These are phyloP conservation scores for Acestrorhynchus altus DNA, from an alignment of 2,797 vertebrate genomes.

Conservation along the genomic window DNA sequence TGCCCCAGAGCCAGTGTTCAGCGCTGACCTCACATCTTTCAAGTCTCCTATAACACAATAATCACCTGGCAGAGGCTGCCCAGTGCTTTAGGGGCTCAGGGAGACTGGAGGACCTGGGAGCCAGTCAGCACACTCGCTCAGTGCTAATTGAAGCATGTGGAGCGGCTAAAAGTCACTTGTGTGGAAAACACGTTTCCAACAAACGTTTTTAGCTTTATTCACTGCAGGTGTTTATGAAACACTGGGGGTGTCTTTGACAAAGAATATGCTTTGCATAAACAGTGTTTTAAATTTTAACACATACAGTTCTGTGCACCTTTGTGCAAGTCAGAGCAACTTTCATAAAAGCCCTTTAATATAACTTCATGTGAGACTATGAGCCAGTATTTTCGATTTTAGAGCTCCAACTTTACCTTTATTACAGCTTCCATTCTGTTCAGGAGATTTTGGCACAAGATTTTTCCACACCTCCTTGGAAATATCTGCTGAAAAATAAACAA, in stretches of 20 bases:
- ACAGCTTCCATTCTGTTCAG: too few relatives aligned
- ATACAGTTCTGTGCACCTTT: too few relatives aligned
- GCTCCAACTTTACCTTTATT: too few relatives aligned
- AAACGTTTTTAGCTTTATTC: neutral
- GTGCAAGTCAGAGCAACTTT: too few relatives aligned
- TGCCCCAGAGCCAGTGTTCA: conserved; percentile 47
- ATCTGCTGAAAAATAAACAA: too few relatives aligned
- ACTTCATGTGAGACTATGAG: too few relatives aligned
- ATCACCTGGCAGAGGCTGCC: conserved; percentile 68
- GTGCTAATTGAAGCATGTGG: conserved; percentile 40
- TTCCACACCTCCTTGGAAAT: too few relatives aligned
- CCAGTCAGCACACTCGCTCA: conserved; percentile 52
- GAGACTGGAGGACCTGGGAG: conserved; percentile 52
- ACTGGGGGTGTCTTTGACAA: conserved; percentile 57
- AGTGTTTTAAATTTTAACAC: too few relatives aligned
- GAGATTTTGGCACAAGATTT: too few relatives aligned
- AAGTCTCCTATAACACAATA: conserved; percentile 76
- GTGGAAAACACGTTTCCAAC: neutral
- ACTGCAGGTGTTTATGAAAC: neutral
- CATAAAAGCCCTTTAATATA: too few relatives aligned
- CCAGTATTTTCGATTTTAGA: too few relatives aligned
- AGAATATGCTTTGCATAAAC: too few relatives aligned
- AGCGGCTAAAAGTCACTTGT: neutral
- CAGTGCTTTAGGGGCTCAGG: conserved; percentile 67
- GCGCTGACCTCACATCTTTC: conserved; percentile 79